A percentile compares a stretch with the other conserved stretches of the same genome.
phyloP scores from a whole-genome alignment of 2,797 vertebrate species.

The Danio kyathit region DNA sequence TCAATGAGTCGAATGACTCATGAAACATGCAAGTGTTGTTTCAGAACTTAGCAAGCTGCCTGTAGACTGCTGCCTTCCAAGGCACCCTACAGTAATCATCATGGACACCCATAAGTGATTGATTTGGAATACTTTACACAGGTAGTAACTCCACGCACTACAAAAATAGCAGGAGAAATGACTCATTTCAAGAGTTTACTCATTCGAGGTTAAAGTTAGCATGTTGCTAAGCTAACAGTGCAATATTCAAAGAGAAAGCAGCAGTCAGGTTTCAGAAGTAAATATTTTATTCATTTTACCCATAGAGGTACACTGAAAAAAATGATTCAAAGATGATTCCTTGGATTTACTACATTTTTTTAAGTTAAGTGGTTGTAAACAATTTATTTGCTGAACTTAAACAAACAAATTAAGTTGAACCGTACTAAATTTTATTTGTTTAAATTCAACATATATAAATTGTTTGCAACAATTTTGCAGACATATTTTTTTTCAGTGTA shows the following conservation, averaged over 20 bases:
- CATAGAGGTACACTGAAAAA: too few relatives aligned
- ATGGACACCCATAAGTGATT: not conserved
- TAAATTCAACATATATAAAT: too few relatives aligned
- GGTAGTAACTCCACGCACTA: not conserved
- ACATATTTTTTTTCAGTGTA: too few relatives aligned
- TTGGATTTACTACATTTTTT: too few relatives aligned
- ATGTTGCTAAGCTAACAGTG: not conserved
- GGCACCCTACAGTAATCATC: not conserved
- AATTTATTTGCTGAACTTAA: too few relatives aligned
- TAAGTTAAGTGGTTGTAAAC: too few relatives aligned
- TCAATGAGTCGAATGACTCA: constrained; percentile 19
- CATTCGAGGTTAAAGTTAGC: not conserved
- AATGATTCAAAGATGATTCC: too few relatives aligned
- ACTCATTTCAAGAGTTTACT: not conserved
- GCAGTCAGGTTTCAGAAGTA: not conserved
- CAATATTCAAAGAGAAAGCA: not conserved
- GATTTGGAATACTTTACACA: not conserved
- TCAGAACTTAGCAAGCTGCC: not conserved
- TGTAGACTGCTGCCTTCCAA: not conserved
- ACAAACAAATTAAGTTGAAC: too few relatives aligned
- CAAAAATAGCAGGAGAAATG: not conserved
- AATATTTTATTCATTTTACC: too few relatives aligned
- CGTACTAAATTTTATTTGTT: too few relatives aligned
- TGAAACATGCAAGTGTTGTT: not conserved
- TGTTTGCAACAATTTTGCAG: too few relatives aligned